phyloP scores from a whole-genome alignment of 2,113 vertebrate genomes.

The Cnemophilus loriae region DNA sequence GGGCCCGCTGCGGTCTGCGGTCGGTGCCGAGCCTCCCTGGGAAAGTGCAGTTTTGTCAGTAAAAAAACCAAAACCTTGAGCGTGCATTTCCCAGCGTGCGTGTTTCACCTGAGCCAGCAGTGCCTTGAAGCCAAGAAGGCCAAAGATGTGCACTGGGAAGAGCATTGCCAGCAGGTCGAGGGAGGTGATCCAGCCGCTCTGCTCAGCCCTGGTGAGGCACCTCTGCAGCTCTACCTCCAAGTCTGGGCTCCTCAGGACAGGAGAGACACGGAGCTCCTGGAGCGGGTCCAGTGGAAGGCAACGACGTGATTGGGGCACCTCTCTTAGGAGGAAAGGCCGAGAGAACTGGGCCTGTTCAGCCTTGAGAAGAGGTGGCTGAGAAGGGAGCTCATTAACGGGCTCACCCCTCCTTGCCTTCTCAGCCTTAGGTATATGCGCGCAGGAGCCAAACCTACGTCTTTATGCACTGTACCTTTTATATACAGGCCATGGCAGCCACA shows the following conservation, averaged over 20 bases:
- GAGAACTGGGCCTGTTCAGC: not conserved
- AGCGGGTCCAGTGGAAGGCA: too few relatives aligned
- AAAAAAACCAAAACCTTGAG: rapidly evolving
- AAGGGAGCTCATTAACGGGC: not conserved
- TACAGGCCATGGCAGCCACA: not conserved
- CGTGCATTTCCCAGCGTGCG: rapidly evolving
- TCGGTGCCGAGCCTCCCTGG: rapidly evolving
- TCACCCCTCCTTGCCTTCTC: rapidly evolving
- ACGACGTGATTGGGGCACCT: not conserved
- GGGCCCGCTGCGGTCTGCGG: rapidly evolving
- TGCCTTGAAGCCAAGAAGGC: not conserved
- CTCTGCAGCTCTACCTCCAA: not conserved
- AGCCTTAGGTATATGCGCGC: rapidly evolving
- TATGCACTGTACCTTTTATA: rapidly evolving
- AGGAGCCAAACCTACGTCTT: not conserved
- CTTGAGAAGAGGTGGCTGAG: not conserved
- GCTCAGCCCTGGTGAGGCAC: not conserved
- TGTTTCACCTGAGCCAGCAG: not conserved
- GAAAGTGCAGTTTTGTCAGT: rapidly evolving
- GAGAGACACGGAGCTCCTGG: not conserved
- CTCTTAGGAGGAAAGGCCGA: not conserved
- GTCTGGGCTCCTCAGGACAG: not conserved
- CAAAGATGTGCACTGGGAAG: not conserved
- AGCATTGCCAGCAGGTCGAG: not conserved
- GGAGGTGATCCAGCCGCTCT: too few relatives aligned